A percentile compares a stretch with the other conserved stretches of the same genome.
Conservation (phyloP, 2,113 vertebrate species). For the Pavo muticus region DNA sequence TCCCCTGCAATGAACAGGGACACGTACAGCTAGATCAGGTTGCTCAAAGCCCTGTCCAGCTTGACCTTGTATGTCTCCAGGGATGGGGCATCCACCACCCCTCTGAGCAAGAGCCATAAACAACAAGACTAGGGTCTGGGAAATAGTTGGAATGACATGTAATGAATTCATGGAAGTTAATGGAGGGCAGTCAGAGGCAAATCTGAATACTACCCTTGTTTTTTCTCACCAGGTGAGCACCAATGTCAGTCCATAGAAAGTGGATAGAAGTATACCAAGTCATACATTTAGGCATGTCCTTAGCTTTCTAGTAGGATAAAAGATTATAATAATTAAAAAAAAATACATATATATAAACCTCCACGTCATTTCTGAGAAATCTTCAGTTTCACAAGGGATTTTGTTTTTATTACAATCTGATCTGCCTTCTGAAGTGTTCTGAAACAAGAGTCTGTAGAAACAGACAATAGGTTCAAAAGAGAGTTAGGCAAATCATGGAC, state of each 20-base stretch:
- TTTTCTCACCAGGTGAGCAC: not conserved
- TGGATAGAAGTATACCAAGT: not conserved
- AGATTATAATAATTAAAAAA: not conserved
- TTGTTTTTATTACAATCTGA: not conserved
- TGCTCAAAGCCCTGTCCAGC: too few relatives aligned
- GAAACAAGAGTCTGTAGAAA: not conserved
- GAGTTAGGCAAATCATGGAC: not conserved
- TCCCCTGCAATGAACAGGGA: too few relatives aligned
- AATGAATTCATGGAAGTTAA: not conserved
- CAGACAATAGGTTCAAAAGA: not conserved
- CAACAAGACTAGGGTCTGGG: not conserved
- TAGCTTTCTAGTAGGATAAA: not conserved
- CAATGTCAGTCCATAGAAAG: not conserved
- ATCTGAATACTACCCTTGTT: not conserved
- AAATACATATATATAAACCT: not conserved
- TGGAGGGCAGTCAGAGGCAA: not conserved
- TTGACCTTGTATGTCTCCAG: too few relatives aligned
- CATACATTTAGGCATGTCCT: not conserved
- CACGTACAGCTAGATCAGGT: too few relatives aligned
- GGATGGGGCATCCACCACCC: too few relatives aligned
- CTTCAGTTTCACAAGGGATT: not conserved
- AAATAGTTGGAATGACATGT: not conserved
- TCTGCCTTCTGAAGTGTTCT: not conserved
- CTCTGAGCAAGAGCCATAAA: not conserved
- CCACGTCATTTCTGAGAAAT: not conserved